A percentile compares a stretch with the other conserved stretches of the same genome.
These are phyloP conservation scores for Ictalurus punctatus DNA, from an alignment of 2,113 vertebrate genomes.

Conservation along the genomic window DNA sequence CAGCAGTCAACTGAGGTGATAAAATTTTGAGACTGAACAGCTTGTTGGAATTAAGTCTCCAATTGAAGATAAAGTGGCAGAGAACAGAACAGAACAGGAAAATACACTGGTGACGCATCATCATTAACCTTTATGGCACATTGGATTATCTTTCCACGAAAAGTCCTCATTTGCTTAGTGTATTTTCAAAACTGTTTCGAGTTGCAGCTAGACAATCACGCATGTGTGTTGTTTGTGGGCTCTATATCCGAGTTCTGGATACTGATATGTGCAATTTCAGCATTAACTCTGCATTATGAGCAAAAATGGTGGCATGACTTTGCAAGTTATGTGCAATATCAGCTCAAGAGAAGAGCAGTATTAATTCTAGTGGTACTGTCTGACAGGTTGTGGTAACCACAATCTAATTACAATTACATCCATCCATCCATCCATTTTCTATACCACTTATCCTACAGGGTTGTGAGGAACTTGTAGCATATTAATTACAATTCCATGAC, in stretches of 20 bases:
- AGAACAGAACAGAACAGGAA: conserved; percentile 8
- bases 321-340: background rate
- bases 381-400: background rate
- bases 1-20: background rate
- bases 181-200: background rate
- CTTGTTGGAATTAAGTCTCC: background rate
- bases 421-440: too few relatives aligned
- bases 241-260: background rate
- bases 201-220: background rate
- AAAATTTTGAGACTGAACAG: background rate
- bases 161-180: background rate
- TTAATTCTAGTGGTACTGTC: background rate
- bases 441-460: too few relatives aligned
- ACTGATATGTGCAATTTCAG: background rate
- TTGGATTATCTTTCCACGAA: background rate
- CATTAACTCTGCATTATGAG: background rate
- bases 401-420: background rate
- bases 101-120: background rate
- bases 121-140: conserved; percentile 10
- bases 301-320: background rate
- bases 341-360: background rate
- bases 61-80: background rate
- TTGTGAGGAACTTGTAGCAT: too few relatives aligned
- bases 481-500: background rate
- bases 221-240: background rate